Base-by-base conservation (phyloP, 92 coral and sea anemone species). In the Porites cylindrica region DNA sequence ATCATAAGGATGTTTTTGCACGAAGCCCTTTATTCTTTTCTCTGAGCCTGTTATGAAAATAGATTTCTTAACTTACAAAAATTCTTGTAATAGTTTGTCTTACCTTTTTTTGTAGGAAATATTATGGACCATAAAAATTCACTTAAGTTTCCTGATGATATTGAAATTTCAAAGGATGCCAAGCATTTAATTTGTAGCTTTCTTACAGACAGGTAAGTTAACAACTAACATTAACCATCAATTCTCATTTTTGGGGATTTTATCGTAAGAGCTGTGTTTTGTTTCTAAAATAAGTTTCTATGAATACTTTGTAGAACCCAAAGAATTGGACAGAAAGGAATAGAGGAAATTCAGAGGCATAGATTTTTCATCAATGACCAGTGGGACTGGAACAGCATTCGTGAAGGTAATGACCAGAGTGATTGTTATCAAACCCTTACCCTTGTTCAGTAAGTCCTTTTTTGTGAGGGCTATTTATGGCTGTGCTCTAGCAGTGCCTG, bases 81-180 rank as follows among this genome's bases (percentile, higher is more conserved):
- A 16, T 53, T 79, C 58, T 0, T 14, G 17, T 18, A 9, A 56
- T 47, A 14, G 53, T 5, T 23, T 16, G 61, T 10, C 8, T 26
- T 7, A 9, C 60, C 18, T 21, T 64, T 2, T 53, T 56, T 65
- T 80, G 8, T 82, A 95, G 98, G 98, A 75, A 97, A 97, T 84
- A 97, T 97, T 83, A 97, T 97, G 99, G 99, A 97, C 79, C 99
- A 97, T 82, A 97, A 95, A 82, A 97, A 97, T 82, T 97, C 98
- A 8, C 78, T 97, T 24, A 96, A 97, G 86, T 97, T 97, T 89
- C 99, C 99, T 29, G 99, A 95, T 77, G 99, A 97, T 64, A 97
- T 95, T 81, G 99, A 97, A 47, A 93, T 97, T 76, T 93, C 99
- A 38, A 93, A 85, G 70, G 87, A 94, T 74, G 99, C 99, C 52